Evolutionary conservation across 1,140 invertebrate species (phyloP).

Genomic region (Brachionus paranguensis): DNA sequence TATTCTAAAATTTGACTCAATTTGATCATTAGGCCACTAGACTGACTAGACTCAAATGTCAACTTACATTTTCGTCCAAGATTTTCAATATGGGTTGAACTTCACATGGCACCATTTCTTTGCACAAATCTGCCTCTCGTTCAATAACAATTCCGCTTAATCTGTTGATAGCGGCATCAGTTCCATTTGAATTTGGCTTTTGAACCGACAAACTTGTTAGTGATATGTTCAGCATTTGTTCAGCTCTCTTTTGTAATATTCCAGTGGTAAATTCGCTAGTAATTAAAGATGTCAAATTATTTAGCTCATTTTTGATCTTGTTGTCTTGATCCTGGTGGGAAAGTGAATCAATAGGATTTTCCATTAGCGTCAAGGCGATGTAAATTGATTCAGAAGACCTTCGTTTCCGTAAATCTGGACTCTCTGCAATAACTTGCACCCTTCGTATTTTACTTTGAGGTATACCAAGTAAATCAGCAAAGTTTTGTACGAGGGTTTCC

Average conservation of each 20-base stretch:
- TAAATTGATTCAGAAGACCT: neutral
- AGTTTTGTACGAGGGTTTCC: neutral
- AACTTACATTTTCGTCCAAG: conserved; percentile 23
- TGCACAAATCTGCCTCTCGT: neutral
- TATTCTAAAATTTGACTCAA: no score
- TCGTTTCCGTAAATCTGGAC: neutral
- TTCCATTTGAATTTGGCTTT: conserved; percentile 14
- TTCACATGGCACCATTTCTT: neutral
- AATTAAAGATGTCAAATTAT: neutral
- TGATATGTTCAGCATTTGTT: neutral
- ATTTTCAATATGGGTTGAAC: neutral
- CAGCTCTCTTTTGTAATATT: neutral
- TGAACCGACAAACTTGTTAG: neutral
- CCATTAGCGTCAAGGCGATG: neutral
- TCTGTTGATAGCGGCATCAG: neutral
- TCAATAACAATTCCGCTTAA: neutral
- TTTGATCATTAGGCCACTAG: no score
- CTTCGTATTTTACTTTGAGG: neutral
- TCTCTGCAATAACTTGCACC: neutral
- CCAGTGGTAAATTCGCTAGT: neutral
- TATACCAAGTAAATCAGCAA: neutral
- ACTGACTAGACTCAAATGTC: no score
- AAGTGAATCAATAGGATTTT: neutral
- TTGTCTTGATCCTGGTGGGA: neutral
- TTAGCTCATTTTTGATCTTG: neutral